These are phyloP conservation scores for Cassiopea xamachana DNA, from an alignment of 30 jellyfish, hydroid and myxozoan genomes.

Conservation along the genomic window DNA sequence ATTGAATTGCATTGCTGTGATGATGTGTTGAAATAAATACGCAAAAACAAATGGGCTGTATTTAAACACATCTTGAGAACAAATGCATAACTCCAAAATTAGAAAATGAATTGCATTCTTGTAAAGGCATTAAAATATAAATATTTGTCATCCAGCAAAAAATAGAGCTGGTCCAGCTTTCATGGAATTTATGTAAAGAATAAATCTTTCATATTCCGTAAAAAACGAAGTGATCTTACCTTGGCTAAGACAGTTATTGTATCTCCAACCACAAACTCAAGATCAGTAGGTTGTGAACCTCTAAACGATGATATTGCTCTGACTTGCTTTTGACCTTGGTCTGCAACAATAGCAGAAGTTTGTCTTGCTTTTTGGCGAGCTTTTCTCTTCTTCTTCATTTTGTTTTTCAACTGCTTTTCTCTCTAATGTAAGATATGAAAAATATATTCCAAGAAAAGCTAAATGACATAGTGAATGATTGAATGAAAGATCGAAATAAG, in stretches of 20 bases:
- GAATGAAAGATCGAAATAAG: neutral
- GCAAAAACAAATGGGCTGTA: too few relatives aligned
- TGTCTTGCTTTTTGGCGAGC: slow-evolving; percentile 61
- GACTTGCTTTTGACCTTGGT: slow-evolving; percentile 58
- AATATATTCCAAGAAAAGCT: too few relatives aligned
- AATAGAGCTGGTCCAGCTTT: too few relatives aligned
- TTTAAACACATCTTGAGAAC: too few relatives aligned
- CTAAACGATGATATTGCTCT: slow-evolving; percentile 73
- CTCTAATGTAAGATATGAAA: slow-evolving; percentile 25
- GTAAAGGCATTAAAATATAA: too few relatives aligned
- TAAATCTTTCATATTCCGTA: too few relatives aligned
- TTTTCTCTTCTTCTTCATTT: slow-evolving; percentile 77
- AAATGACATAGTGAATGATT: neutral
- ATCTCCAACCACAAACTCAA: slow-evolving; percentile 66
- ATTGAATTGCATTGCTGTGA: too few relatives aligned
- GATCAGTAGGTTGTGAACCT: slow-evolving; percentile 73
- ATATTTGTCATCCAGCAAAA: too few relatives aligned
- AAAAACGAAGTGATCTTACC: slow-evolving; percentile 8
- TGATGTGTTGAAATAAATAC: too few relatives aligned
- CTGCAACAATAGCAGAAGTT: slow-evolving; percentile 38
- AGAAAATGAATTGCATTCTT: too few relatives aligned
- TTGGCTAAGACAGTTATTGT: slow-evolving; percentile 73
- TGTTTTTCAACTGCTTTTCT: slow-evolving; percentile 64
- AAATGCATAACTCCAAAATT: too few relatives aligned
- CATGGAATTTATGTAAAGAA: too few relatives aligned